Evolutionary conservation across 2,888 invertebrate genomes (phyloP), one percentile per base, ranked within the genome.

Genomic region (Trichogramma evanescens): DNA sequence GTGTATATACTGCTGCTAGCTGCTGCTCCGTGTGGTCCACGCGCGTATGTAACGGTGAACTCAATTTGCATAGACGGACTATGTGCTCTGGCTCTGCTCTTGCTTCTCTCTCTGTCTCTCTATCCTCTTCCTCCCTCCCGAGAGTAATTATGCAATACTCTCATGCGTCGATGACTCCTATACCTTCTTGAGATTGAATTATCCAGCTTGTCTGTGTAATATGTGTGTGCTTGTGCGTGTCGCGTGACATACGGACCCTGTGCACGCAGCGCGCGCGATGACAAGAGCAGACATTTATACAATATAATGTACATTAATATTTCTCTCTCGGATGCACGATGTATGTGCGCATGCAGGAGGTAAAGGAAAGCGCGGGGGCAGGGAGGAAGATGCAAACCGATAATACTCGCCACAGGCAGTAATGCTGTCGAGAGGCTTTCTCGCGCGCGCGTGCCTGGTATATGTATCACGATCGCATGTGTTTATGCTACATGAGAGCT

Each of bases 71-170:
- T 26, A 26, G 26, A 26, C 26, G 26, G 26, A 2, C 26, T 26
- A 2, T 26, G 26, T 26, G 26, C 26, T 26, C 26, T 26, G 26
- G 26, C 26, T 26, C 26, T 26, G 26, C 26, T 26, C 40, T 42
- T 43, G 43, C 10, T 8, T 40, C 5, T 49, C 8, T 4, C 51
- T 42, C 4, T 26, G 9, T 52, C 52, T 52, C 10, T 43, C 42
- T 42, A 26, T 26, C 26, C 6, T 42, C 13, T 9, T 38, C 39
- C n/a, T 54, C 46, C 26, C n/a, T 7, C 42, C 40, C 44, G 50
- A 49, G 49, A 39, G 42, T 58, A 54, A 58, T 58, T 54, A 58
- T 40, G 58, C 43, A 50, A 50, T 40, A 40, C 44, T 8, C 50
- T 54, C 50, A 42, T 44, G 49, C 26, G 50, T 44, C 43, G 39